Base-by-base conservation (phyloP, 1,140 invertebrate species). In the Lutraria rhynchaena region DNA sequence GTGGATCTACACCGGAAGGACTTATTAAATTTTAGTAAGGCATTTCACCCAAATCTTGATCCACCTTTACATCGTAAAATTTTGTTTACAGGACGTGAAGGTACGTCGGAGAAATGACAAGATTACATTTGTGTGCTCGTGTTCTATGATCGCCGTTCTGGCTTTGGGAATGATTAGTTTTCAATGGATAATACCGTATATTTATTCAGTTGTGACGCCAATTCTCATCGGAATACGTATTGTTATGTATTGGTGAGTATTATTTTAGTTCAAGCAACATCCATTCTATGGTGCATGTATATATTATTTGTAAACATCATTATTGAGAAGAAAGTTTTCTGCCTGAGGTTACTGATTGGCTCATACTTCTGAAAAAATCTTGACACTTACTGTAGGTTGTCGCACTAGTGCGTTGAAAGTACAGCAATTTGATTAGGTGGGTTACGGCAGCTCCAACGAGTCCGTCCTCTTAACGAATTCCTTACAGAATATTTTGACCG, bases 121-220 rank as follows among this genome's bases (percentile, higher is more conserved):
- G 51, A 24, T 86, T 37, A 83, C 88, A 1, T 88, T 85, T 71
- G 73, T 88, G 19, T 55, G 86, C 17, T 69, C 86, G 1, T 80
- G 89, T 17, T 67, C 82, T 0, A 82, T 85, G 11, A 80, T 90
- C 44, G 61, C 87, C 0, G 41, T 87, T 5, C 29, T 90, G 44
- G 82, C 87, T 15, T 86, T 87, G 58, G 73, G 80, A 13, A 51
- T 85, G n/a, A 58, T 89, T 11, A 63, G 76, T 35, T 80, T 75
- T 15, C 87, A 86, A 29, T 90, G 87, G 88, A 41, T 90, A 51
- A 41, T 90, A 13, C 89, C 89, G 0, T 90, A 88, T 58, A 87
- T 86, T 73, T 89, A 90, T 69, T 69, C 84, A 15, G 61, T 89
- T 35, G 71, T 73, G 27, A 81, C 85, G 9, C 89, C 89, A 1